Base-by-base conservation (phyloP, 2,888 invertebrate genomes). In the Euzophera pinguis region DNA sequence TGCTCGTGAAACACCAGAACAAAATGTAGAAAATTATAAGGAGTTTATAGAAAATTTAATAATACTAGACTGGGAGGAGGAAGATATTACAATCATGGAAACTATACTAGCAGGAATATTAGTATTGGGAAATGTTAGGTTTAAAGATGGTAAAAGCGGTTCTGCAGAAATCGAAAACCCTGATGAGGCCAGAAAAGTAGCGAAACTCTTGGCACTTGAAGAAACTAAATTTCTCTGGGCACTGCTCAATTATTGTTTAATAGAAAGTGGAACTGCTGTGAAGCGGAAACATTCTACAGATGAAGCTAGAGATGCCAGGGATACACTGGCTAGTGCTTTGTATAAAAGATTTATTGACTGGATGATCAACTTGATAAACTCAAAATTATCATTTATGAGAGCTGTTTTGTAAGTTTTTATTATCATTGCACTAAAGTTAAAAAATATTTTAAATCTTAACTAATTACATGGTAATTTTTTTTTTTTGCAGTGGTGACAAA, bases 341-440 rank as follows among this genome's bases (percentile, higher is more conserved):
- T 98, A 98, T 75, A 93, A 93, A 47, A 92, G 98, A 60, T 78
- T 98, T 32, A 94, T 98, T 58, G 97, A 98, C 83, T 98, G 97
- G 94, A 92, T 98, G 68, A 93, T 98, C 47, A 96, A 95, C 75
- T 91, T 93, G 56, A 94, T 98, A 55, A 98, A 98, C 78, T 92
- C 93, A 55, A 96, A 96, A 69, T 91, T 98, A 61, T 93, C 96
- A 8, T 93, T 95, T 62, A 94, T 96, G 66, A 91, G 96, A 75
- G 93, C 95, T n/a, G 94, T 97, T 57, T 97, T 96, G 97, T 97
- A 91, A 93, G 96, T 93, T 63, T n/a, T 14, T 8, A 10, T 10
- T 32, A 4, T 9, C 5, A 38, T 38, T 5, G 1, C 7, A 13
- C 3, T 3, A 1, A 16, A 16, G 13, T 16, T 16, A 8, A 16